These are phyloP conservation scores for Siniperca undulata DNA, from an alignment of 2,797 vertebrate genomes.

Conservation along the genomic window DNA sequence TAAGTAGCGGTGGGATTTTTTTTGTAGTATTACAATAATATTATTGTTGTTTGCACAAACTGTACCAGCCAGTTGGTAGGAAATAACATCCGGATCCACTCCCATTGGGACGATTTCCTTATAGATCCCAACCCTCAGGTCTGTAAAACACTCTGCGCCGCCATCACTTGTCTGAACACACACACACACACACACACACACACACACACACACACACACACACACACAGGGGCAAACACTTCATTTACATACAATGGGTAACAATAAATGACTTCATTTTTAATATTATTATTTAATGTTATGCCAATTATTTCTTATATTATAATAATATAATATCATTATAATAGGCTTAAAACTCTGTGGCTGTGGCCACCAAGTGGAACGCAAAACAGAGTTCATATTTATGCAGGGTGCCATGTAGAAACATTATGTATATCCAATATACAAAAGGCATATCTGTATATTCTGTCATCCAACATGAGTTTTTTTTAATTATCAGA, in stretches of 20 bases:
- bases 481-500: not conserved
- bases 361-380: not conserved
- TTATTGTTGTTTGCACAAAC: not conserved
- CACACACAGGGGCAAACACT: not conserved
- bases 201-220: not conserved
- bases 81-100: constrained; percentile 89
- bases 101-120: constrained; percentile 98
- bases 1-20: not conserved
- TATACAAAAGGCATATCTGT: not conserved
- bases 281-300: not conserved
- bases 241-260: not conserved
- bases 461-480: not conserved
- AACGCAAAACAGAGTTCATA: not conserved
- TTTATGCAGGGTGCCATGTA: not conserved
- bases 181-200: constrained; percentile 16
- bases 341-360: not conserved
- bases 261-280: not conserved
- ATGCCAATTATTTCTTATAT: not conserved
- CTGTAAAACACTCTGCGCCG: constrained; percentile 91
- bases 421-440: not conserved
- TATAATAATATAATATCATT: too few relatives aligned
- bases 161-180: constrained; percentile 90
- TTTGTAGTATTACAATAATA: not conserved
- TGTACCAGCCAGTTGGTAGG: constrained; percentile 91
- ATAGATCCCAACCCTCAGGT: constrained; percentile 92